These are phyloP conservation scores for Dascyllus trimaculatus DNA, from an alignment of 2,113 vertebrate species.

Conservation along the genomic window DNA sequence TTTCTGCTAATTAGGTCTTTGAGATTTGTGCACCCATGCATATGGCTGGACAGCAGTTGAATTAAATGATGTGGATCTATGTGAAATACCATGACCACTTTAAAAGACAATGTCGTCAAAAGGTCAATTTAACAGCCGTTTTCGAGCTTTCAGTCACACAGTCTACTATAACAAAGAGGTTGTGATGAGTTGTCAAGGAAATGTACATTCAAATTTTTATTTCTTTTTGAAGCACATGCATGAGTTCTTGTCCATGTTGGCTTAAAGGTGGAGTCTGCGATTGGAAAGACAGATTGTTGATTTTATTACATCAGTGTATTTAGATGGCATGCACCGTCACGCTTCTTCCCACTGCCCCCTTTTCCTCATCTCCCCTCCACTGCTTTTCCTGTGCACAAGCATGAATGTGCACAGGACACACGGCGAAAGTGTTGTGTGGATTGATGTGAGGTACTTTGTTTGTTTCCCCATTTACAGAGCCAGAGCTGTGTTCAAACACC, in stretches of 20 bases:
- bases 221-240: background rate
- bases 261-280: too few relatives aligned
- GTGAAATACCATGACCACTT: background rate
- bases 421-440: too few relatives aligned
- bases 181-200: background rate
- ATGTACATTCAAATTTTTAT: background rate
- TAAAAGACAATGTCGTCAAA: background rate
- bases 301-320: too few relatives aligned
- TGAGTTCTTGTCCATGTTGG: background rate
- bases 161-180: background rate
- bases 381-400: too few relatives aligned
- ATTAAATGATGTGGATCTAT: background rate
- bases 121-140: background rate
- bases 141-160: background rate
- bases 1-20: background rate
- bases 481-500: too few relatives aligned
- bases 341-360: too few relatives aligned
- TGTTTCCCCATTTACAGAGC: too few relatives aligned
- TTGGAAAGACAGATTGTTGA: too few relatives aligned
- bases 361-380: too few relatives aligned
- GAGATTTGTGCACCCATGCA: background rate
- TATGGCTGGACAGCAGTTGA: background rate
- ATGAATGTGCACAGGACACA: too few relatives aligned
- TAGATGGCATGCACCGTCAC: too few relatives aligned
- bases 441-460: too few relatives aligned